Base-by-base conservation (phyloP, 2,888 invertebrate species). In the Teinopalpus imperialis region DNA sequence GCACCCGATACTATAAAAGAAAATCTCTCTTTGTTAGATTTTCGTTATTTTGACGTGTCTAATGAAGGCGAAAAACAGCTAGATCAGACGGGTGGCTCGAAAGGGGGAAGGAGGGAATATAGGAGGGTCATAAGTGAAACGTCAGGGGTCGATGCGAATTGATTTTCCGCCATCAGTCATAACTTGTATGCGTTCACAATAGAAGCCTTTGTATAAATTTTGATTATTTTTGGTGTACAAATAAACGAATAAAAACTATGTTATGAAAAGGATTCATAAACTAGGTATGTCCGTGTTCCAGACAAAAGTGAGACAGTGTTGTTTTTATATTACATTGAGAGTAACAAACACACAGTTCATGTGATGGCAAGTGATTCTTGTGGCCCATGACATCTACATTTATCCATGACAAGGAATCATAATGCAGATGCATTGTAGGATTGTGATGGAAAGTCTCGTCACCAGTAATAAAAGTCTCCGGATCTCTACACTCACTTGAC, bases 11-110 rank as follows among this genome's bases (percentile, higher is more conserved):
- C 12, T 13, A 18, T 41, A 27, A 26, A 24, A 41, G 35, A n/a
- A 46, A 46, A 41, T 35, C 34, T 14, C 29, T 16, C 18, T 27
- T 23, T 5, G 3, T 12, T 4, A 23, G 8, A 9, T 35, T 46
- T 66, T 75, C 75, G 74, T 74, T 87, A 85, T 87, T 87, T 82
- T 85, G 87, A 86, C 85, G 75, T 78, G 85, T 86, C 79, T 76
- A 87, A 79, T 79, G 78, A 74, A 76, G 80, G 82, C 67, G 83
- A 85, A 87, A 83, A 87, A 80, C 77, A 78, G 81, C 76, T 50
- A 69, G 75, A 74, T 77, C 76, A 74, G 78, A 71, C 54, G 45
- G 55, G 24, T 24, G 35, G 41, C 29, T 18, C n/a, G 23, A 14
- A 14, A 26, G 34, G 39, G 7, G 30, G 18, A 27, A 20, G 39